Conservation (phyloP, 2,888 invertebrate genomes). For the Erebia ligea region DNA sequence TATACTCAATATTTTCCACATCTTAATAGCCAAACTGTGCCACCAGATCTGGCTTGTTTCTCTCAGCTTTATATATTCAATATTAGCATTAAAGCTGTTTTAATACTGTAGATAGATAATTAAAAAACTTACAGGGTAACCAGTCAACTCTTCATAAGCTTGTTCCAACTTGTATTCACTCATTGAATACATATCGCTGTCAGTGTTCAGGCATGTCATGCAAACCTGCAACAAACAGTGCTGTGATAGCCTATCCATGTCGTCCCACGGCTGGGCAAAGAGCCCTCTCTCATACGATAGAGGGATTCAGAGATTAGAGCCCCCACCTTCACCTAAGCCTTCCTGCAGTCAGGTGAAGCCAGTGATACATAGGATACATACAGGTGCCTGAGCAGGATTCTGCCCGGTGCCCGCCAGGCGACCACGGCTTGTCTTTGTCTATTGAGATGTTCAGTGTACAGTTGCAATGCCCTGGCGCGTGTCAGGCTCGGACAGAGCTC, state of each 20-base stretch:
- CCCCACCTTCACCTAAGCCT: neutral
- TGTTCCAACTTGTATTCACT: constrained; percentile 3
- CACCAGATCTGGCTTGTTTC: neutral
- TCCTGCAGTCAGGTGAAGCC: neutral
- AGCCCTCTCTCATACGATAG: too few relatives aligned
- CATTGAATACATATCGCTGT: constrained; percentile 11
- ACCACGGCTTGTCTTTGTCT: too few relatives aligned
- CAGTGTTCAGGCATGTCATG: constrained; percentile 17
- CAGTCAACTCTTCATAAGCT: constrained; percentile 11
- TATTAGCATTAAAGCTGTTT: too few relatives aligned
- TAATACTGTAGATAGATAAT: neutral
- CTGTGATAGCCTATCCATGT: neutral
- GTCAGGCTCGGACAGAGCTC: too few relatives aligned
- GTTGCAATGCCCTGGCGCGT: too few relatives aligned
- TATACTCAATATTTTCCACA: neutral
- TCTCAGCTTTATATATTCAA: too few relatives aligned
- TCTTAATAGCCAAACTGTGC: neutral
- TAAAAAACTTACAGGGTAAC: constrained; percentile 7
- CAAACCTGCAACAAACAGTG: constrained; percentile 13
- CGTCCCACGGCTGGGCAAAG: neutral
- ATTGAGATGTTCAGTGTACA: too few relatives aligned
- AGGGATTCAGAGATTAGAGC: too few relatives aligned
- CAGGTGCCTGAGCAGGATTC: too few relatives aligned
- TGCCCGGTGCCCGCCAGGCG: too few relatives aligned
- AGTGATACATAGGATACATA: too few relatives aligned